Percentiles rank a stretch among this genome's conserved stretches.
These are phyloP conservation scores for Cynocephalus volans DNA, from an alignment of 2,113 vertebrate genomes.

Conservation along the genomic window DNA sequence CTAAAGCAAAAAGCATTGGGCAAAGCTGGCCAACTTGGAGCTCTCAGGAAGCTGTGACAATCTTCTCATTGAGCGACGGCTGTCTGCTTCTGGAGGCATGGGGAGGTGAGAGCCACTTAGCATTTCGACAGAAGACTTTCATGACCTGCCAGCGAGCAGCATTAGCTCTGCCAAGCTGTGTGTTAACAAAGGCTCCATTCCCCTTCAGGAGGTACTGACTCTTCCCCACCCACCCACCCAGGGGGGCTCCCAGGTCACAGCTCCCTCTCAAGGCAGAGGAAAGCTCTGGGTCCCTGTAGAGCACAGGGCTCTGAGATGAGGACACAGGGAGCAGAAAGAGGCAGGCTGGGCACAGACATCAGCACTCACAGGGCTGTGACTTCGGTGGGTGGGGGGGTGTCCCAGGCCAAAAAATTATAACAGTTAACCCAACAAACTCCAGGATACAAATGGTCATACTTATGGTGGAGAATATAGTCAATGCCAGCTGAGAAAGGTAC, in stretches of 20 bases:
- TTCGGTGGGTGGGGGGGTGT: not conserved
- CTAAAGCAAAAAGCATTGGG: not conserved
- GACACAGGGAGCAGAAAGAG: not conserved
- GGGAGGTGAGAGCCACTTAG: not conserved
- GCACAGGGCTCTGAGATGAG: not conserved
- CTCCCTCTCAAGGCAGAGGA: not conserved
- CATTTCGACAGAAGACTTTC: not conserved
- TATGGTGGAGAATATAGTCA: not conserved
- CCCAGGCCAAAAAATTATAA: not conserved
- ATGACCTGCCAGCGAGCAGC: not conserved
- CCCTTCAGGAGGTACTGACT: not conserved
- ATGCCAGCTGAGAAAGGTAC: not conserved
- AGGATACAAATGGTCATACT: not conserved
- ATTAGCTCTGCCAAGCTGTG: not conserved
- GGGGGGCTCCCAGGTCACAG: not conserved
- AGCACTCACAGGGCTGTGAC: not conserved
- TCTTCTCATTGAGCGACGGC: not conserved
- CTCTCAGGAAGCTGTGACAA: not conserved
- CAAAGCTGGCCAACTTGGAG: not conserved
- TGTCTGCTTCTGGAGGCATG: not conserved
- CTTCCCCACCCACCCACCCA: not conserved
- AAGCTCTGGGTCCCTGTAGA: not conserved
- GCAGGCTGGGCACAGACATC: not conserved
- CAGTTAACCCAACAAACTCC: not conserved
- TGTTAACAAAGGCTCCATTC: not conserved